phyloP scores from a whole-genome alignment of 2,888 invertebrate genomes.

The Oscheius onirici region DNA sequence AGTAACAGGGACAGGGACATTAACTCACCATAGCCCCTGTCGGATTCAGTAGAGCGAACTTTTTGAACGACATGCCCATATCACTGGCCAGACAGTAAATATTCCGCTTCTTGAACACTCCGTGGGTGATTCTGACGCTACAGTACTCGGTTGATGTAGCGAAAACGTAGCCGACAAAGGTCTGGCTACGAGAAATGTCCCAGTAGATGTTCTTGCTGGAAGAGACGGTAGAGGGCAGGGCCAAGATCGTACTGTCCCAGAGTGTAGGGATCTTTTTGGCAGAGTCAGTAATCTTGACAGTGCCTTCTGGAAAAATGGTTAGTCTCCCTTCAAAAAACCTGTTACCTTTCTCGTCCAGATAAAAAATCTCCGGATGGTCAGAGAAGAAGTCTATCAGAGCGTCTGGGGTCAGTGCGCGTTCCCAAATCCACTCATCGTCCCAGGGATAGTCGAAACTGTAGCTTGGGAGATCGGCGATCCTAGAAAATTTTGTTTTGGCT shows the following conservation, averaged over 20 bases:
- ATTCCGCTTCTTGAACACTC: background rate
- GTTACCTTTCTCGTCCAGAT: background rate
- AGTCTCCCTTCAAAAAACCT: background rate
- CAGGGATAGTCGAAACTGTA: background rate
- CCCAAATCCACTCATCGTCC: background rate
- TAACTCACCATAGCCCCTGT: too few relatives aligned
- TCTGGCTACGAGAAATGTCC: background rate
- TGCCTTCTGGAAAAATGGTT: background rate
- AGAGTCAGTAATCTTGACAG: background rate
- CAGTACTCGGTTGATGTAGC: background rate
- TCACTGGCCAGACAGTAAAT: background rate
- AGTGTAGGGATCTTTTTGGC: slow-evolving; percentile 3
- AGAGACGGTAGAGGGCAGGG: background rate
- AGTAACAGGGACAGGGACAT: too few relatives aligned
- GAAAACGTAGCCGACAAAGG: background rate
- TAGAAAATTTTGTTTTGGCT: background rate
- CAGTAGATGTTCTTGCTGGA: background rate
- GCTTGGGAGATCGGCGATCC: background rate
- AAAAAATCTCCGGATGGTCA: background rate
- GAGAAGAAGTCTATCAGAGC: background rate
- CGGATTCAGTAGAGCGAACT: too few relatives aligned
- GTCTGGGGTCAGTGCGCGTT: background rate
- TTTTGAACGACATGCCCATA: background rate
- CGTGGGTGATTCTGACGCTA: background rate
- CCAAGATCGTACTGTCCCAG: slow-evolving; percentile 5